Evolutionary conservation across 1,140 invertebrate genomes (phyloP).

Genomic region (Caenorhabditis latens): DNA sequence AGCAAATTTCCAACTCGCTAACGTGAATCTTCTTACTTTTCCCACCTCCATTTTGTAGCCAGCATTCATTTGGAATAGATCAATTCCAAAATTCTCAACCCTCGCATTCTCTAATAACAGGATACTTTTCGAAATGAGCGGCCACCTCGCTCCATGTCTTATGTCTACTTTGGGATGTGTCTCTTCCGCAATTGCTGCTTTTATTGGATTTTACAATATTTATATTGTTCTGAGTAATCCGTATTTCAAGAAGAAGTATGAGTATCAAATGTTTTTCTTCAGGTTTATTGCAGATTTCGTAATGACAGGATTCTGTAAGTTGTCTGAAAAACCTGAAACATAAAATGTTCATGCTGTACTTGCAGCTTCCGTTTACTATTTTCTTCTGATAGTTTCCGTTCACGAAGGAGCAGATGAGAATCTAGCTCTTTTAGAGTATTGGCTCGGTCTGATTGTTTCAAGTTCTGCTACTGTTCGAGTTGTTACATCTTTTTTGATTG

Average conservation of each 20-base stretch:
- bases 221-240: neutral
- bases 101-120: no score
- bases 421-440: neutral
- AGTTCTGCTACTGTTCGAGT: constrained; percentile 7
- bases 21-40: no score
- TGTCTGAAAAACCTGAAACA: no score
- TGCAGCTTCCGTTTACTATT: neutral
- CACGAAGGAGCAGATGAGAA: neutral
- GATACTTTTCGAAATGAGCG: neutral
- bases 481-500: neutral
- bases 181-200: neutral
- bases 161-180: constrained; percentile 12
- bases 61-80: no score
- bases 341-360: neutral
- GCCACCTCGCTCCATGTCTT: neutral
- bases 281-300: neutral
- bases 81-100: no score
- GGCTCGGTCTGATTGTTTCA: neutral
- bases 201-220: neutral
- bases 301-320: neutral
- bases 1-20: no score
- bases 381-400: neutral
- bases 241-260: neutral
- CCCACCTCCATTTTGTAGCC: no score
- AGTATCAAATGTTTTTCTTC: constrained; percentile 19